Evolutionary conservation across 2,113 vertebrate species (phyloP).

Genomic region (Callipepla squamata): DNA sequence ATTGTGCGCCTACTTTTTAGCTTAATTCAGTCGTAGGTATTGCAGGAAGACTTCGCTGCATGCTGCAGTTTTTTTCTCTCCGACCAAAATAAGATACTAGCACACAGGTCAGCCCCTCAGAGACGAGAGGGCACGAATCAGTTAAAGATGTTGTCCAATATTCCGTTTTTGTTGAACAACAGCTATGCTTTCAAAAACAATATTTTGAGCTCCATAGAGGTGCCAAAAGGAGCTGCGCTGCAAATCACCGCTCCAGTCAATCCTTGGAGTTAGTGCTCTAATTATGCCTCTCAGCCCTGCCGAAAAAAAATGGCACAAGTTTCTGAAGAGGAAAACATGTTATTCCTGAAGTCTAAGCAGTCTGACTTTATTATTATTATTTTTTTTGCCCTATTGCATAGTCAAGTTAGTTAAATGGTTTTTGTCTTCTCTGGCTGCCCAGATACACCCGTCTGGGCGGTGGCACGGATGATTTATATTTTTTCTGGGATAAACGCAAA

Average conservation of each 20-base stretch:
- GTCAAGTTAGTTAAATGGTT: constrained; percentile 7
- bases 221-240: constrained; percentile 17
- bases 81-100: constrained; percentile 30
- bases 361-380: background rate
- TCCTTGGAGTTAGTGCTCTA: constrained; percentile 35
- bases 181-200: constrained; percentile 49
- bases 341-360: constrained; percentile 32
- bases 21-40: constrained; percentile 35
- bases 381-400: background rate
- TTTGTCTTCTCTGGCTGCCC: constrained; percentile 16
- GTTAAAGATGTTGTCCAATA: constrained; percentile 64
- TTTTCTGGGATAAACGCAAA: background rate
- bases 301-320: constrained; percentile 16
- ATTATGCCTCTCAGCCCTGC: background rate
- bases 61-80: background rate
- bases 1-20: constrained; percentile 19
- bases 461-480: background rate
- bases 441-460: background rate
- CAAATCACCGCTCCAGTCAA: constrained; percentile 16
- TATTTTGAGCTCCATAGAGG: constrained; percentile 55
- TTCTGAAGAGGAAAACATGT: constrained; percentile 34
- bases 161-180: constrained; percentile 44
- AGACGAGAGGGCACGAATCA: constrained; percentile 60
- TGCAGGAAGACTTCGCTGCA: constrained; percentile 6
- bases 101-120: constrained; percentile 37